Conservation (phyloP, 30 jellyfish, hydroid and myxozoan genomes). For the Clytia hemisphaerica region DNA sequence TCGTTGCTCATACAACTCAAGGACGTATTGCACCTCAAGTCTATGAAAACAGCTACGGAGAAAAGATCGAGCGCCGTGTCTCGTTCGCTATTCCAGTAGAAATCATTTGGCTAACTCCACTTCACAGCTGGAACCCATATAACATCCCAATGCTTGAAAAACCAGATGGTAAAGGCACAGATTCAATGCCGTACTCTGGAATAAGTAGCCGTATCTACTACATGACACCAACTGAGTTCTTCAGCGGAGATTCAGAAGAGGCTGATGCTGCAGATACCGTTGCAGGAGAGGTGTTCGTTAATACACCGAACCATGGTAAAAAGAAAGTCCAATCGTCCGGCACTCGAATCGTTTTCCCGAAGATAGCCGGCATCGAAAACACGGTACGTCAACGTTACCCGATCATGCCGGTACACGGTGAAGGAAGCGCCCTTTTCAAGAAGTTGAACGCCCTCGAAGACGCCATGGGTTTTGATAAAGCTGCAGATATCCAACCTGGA, state of each 20-base stretch:
- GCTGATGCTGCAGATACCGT: constrained; percentile 25
- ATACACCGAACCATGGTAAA: neutral
- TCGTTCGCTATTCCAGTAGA: constrained; percentile 28
- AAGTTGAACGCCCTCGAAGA: constrained; percentile 22
- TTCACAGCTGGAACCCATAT: constrained; percentile 20
- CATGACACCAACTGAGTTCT: constrained; percentile 20
- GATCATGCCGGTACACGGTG: constrained; percentile 39
- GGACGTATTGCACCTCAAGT: constrained; percentile 7
- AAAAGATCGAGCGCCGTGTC: neutral
- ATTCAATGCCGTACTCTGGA: neutral
- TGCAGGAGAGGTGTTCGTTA: constrained; percentile 48
- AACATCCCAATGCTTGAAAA: constrained; percentile 12
- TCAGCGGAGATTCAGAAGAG: neutral
- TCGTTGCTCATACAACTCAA: constrained; percentile 33
- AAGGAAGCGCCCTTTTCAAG: constrained; percentile 25
- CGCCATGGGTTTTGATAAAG: neutral
- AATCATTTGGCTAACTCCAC: constrained; percentile 27
- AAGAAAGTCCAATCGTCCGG: constrained; percentile 17
- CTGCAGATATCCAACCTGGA: neutral
- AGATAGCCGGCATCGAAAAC: constrained; percentile 13
- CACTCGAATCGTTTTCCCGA: constrained; percentile 7
- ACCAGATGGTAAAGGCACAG: neutral
- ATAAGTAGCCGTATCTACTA: constrained; percentile 6
- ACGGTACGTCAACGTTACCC: constrained; percentile 30
- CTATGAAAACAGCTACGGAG: neutral